These are phyloP conservation scores for Xerus inauris DNA, from an alignment of 2,113 vertebrate genomes.

Conservation along the genomic window DNA sequence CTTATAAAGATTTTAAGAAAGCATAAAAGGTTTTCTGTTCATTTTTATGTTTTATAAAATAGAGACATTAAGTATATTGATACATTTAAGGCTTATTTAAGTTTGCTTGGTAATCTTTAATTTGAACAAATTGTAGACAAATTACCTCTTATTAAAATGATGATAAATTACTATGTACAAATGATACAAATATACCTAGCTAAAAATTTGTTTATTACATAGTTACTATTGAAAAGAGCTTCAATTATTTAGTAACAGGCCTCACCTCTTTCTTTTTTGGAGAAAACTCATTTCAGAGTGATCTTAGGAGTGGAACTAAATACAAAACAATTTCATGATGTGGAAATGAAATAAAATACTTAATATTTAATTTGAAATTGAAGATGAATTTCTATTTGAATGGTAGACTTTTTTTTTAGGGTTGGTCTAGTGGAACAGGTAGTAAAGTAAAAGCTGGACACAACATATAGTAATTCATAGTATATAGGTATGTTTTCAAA, in stretches of 20 bases:
- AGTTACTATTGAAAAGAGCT: neutral
- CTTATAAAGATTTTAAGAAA: conserved; percentile 33
- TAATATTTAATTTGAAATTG: neutral
- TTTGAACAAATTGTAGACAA: conserved; percentile 11
- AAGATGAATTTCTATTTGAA: conserved; percentile 8
- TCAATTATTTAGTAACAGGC: neutral
- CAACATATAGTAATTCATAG: neutral
- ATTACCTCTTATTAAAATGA: conserved; percentile 2
- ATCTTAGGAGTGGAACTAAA: neutral
- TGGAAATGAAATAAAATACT: neutral
- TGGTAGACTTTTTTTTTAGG: neutral
- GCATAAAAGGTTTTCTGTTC: neutral
- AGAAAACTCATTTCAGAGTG: conserved; percentile 20
- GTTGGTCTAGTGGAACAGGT: neutral
- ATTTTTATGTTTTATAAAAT: conserved; percentile 22
- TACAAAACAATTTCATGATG: neutral
- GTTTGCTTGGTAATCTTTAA: neutral
- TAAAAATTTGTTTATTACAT: neutral
- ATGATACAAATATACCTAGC: neutral
- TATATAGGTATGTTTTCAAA: neutral
- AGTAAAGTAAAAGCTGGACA: neutral
- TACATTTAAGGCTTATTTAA: neutral
- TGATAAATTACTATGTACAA: neutral
- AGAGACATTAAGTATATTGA: neutral
- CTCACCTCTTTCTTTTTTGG: neutral